Conservation (phyloP, 1,140 invertebrate genomes). For the Magallana angulata region DNA sequence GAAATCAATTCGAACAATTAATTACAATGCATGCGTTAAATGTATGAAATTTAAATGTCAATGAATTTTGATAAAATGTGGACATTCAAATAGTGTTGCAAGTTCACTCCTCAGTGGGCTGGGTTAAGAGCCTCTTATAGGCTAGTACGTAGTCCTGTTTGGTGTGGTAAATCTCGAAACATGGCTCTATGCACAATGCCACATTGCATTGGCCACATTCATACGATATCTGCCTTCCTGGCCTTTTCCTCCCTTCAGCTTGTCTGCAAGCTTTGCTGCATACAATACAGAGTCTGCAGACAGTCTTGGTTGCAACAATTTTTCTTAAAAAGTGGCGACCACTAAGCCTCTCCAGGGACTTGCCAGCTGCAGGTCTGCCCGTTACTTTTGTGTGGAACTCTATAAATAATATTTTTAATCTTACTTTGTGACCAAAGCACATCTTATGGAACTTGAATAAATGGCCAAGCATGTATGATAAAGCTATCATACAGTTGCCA, state of each 20-base stretch:
- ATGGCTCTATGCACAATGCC: constrained; percentile 44
- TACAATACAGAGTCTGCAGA: background rate
- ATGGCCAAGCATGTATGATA: too few species aligned
- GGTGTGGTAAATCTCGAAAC: constrained; percentile 46
- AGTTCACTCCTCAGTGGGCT: constrained; percentile 2
- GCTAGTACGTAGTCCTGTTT: constrained; percentile 42
- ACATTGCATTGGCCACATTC: constrained; percentile 42
- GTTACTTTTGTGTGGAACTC: background rate
- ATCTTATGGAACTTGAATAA: too few species aligned
- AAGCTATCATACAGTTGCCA: too few species aligned
- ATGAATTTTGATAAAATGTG: too few species aligned
- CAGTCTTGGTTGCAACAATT: background rate
- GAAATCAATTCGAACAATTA: too few species aligned
- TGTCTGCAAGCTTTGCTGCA: background rate
- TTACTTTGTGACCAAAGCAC: too few species aligned
- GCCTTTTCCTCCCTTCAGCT: background rate
- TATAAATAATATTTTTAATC: background rate
- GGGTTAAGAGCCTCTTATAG: constrained; percentile 6
- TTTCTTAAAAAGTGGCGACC: background rate
- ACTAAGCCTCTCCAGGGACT: background rate
- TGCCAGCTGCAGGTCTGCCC: background rate
- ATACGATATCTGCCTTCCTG: constrained; percentile 9
- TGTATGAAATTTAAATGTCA: too few species aligned
- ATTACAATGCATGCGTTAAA: too few species aligned
- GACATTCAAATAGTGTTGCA: background rate